These are phyloP conservation scores for Sakesphorus luctuosus DNA, from an alignment of 2,113 vertebrate genomes.

Conservation along the genomic window DNA sequence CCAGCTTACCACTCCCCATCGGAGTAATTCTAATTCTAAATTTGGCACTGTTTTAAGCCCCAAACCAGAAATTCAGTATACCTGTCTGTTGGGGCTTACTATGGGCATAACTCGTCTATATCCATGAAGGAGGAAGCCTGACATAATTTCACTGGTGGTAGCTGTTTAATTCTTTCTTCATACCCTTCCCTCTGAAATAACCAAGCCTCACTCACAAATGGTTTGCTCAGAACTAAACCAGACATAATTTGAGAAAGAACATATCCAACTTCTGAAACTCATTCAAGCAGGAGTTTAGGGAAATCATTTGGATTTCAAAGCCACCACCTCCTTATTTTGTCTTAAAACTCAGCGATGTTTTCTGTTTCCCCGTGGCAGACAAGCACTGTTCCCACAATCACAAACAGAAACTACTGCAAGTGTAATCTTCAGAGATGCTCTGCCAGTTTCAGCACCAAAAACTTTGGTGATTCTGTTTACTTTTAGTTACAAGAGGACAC, in stretches of 20 bases:
- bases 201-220: background rate
- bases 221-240: background rate
- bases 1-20: background rate
- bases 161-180: background rate
- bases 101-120: background rate
- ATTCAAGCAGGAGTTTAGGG: background rate
- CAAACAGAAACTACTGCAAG: background rate
- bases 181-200: background rate
- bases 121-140: background rate
- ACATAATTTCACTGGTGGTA: background rate
- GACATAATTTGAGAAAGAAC: background rate
- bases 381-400: background rate
- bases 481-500: background rate
- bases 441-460: background rate
- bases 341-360: background rate
- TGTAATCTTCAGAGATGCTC: background rate
- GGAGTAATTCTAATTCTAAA: background rate
- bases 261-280: background rate
- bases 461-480: background rate
- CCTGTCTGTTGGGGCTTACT: background rate
- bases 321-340: background rate
- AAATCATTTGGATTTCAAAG: background rate
- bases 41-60: background rate
- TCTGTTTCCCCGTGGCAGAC: background rate
- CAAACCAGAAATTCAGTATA: background rate